Percentiles rank a stretch among this genome's conserved stretches.
Evolutionary conservation across 2,113 vertebrate genomes (phyloP).

Genomic region (Bubo bubo): DNA sequence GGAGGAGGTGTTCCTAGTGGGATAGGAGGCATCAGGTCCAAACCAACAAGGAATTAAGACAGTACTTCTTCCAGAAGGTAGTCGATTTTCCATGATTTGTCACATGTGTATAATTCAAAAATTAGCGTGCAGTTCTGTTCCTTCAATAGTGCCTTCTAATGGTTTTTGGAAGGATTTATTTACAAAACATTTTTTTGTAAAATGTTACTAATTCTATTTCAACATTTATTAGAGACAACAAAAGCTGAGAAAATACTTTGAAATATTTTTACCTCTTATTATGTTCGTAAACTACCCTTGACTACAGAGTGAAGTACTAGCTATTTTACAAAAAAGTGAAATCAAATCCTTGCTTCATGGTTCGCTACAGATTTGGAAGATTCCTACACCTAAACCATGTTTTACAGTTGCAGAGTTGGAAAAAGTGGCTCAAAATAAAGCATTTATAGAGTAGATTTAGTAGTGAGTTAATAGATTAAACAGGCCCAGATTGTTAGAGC

Average conservation of each 20-base stretch:
- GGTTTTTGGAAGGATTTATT: conserved; percentile 17
- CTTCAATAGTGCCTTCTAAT: not conserved
- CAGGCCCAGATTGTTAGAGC: not conserved
- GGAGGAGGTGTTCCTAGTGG: not conserved
- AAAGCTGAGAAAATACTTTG: not conserved
- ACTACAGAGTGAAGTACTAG: not conserved
- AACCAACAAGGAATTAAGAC: not conserved
- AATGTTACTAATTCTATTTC: conserved; percentile 30
- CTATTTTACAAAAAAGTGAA: not conserved
- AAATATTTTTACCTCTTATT: not conserved
- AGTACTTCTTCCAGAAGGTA: not conserved
- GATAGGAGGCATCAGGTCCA: not conserved
- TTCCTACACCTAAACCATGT: not conserved
- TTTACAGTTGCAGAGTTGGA: not conserved
- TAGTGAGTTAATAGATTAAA: not conserved
- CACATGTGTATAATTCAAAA: not conserved
- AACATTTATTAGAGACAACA: not conserved
- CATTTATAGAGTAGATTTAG: not conserved
- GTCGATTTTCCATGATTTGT: not conserved
- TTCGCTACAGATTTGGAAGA: not conserved
- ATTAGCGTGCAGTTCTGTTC: not conserved
- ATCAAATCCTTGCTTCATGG: not conserved
- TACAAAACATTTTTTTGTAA: not conserved
- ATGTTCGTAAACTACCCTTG: not conserved
- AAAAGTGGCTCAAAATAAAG: not conserved